A percentile compares a stretch with the other conserved stretches of the same genome.
phyloP scores from a whole-genome alignment of 2,113 vertebrate species.

The Paramisgurnus dabryanus region DNA sequence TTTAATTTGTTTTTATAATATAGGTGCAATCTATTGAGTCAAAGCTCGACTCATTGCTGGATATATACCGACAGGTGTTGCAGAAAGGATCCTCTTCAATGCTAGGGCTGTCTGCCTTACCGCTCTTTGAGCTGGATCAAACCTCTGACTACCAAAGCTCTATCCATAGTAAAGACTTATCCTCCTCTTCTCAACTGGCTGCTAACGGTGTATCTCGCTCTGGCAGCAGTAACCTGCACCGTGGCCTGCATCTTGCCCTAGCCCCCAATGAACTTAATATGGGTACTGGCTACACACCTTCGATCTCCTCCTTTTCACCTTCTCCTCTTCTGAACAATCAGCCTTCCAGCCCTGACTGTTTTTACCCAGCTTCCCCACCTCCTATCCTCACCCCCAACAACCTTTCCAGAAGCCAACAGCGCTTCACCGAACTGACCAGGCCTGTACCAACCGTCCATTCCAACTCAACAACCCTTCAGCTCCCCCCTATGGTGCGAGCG shows the following conservation, averaged over 20 bases:
- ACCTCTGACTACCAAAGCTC: conserved; percentile 89
- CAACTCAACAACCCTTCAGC: conserved; percentile 85
- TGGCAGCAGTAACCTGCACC: conserved; percentile 81
- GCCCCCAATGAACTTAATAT: conserved; percentile 81
- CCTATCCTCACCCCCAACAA: conserved; percentile 69
- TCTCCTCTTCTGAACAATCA: conserved; percentile 84
- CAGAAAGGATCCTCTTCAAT: conserved; percentile 87
- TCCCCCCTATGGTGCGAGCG: conserved; percentile 82
- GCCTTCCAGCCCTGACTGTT: conserved; percentile 81
- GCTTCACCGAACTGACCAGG: conserved; percentile 81
- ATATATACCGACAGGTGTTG: conserved; percentile 93
- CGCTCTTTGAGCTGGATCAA: conserved; percentile 89
- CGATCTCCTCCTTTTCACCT: conserved; percentile 85
- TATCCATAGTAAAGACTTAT: conserved; percentile 82
- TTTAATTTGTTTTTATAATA: conserved; percentile 2
- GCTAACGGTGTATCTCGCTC: conserved; percentile 79
- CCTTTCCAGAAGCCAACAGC: conserved; percentile 79
- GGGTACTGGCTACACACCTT: conserved; percentile 71
- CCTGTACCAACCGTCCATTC: conserved; percentile 76
- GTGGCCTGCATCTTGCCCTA: conserved; percentile 88
- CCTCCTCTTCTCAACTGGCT: conserved; percentile 74
- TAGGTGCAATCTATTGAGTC: conserved; percentile 98
- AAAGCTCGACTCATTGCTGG: conserved; percentile 93
- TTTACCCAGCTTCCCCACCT: conserved; percentile 76
- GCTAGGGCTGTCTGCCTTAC: conserved; percentile 87